Percentiles rank a stretch among this genome's conserved stretches.
phyloP scores from a whole-genome alignment of 2,888 invertebrate species.

The Parapristionchus giblindavisi region DNA sequence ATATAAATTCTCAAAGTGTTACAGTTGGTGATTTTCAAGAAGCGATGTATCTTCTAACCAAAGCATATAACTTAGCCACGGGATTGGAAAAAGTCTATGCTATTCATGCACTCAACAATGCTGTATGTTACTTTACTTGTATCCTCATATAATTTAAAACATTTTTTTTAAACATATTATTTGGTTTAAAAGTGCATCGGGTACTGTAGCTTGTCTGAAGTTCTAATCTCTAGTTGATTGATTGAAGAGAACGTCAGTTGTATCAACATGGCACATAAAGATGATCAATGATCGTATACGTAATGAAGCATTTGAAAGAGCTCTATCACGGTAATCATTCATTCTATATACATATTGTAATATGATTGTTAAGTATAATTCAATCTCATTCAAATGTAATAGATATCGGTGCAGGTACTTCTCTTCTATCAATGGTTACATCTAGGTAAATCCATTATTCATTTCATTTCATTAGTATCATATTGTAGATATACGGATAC shows the following conservation, averaged over 20 bases:
- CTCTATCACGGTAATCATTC: not conserved
- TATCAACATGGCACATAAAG: constrained; percentile 27
- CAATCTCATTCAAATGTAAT: not conserved
- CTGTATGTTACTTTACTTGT: not conserved
- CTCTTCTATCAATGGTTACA: constrained; percentile 17
- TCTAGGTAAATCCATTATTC: not conserved
- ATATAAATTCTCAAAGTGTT: too few relatives aligned
- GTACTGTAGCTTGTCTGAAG: too few relatives aligned
- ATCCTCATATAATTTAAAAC: not conserved
- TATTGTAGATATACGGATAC: not conserved
- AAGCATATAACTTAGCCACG: not conserved
- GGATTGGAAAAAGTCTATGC: not conserved
- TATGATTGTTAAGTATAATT: constrained; percentile 12
- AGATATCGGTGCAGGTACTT: constrained; percentile 27
- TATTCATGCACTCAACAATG: not conserved
- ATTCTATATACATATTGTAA: not conserved
- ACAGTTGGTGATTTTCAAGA: not conserved
- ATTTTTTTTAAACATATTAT: too few relatives aligned
- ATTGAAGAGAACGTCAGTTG: constrained; percentile 2
- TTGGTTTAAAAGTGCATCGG: too few relatives aligned
- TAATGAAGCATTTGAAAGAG: not conserved
- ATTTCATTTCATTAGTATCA: not conserved
- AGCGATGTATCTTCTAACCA: not conserved
- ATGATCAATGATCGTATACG: constrained; percentile 9
- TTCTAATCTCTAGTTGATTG: too few relatives aligned